Percentiles rank a stretch among this genome's conserved stretches.
Conservation (phyloP, 2,888 invertebrate genomes). For the Plebejus melissa region DNA sequence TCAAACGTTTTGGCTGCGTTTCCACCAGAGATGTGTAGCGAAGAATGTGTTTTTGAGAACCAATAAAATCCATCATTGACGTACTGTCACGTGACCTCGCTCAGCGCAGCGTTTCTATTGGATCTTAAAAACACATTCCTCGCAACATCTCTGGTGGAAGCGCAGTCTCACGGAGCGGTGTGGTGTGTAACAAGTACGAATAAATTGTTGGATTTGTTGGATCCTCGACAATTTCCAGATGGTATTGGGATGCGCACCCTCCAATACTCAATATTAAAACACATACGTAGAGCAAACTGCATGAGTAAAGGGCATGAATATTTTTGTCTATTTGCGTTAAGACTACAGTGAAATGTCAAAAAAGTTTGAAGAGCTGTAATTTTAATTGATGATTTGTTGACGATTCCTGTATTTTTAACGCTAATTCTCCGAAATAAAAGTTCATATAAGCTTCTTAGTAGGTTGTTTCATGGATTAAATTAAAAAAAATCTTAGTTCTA, state of each 20-base stretch:
- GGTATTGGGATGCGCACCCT: background rate
- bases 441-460: background rate
- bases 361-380: background rate
- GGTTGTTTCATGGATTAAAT: background rate
- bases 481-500: too few species aligned
- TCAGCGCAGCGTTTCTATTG: too few species aligned
- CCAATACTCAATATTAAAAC: background rate
- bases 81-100: too few species aligned
- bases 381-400: background rate
- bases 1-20: too few species aligned
- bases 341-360: background rate
- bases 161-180: background rate
- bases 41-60: too few species aligned
- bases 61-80: too few species aligned
- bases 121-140: too few species aligned
- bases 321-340: background rate
- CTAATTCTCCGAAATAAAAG: background rate
- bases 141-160: too few species aligned
- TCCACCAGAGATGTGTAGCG: too few species aligned
- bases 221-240: too few species aligned
- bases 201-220: background rate
- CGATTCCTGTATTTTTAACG: background rate
- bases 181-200: background rate
- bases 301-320: background rate
- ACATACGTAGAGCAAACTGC: background rate